Evolutionary conservation across 1,140 invertebrate genomes (phyloP), one percentile per base, ranked within the genome.

Genomic region (Alviniconcha marisindica): DNA sequence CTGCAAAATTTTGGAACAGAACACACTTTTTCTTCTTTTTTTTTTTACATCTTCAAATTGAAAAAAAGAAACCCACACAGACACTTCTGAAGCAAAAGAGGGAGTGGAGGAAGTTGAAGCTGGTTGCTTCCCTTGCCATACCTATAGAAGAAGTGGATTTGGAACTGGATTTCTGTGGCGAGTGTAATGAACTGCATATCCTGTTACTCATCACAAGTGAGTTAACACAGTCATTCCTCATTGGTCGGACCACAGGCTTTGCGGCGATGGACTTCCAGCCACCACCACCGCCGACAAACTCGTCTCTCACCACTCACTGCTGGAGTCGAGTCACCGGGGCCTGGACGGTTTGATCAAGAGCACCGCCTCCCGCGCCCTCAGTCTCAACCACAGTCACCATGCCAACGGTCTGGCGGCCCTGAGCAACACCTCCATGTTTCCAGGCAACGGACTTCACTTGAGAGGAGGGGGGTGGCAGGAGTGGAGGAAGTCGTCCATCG

Each of bases 401-500:
- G 15, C 56, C 60, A 66, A 69, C 15, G 69, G 38, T n/a, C 33
- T 80, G n/a, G 36, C n/a, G 14, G 33, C 56, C 28, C 78, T 38
- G 21, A 76, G 73, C 73, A 76, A 76, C 38, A n/a, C 33, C 40
- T 38, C 40, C 12, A n/a, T 44, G 36, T 40, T 38, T 31, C 14
- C 36, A 15, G 38, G 31, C 77, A 60, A n/a, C n/a, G 36, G 28
- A 2, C 31, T 42, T 1, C 7, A 18, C 3, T 4, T 2, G 2
- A 44, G 1, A 5, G 54, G 24, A 42, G 4, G 3, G 4, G 4
- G 3, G 4, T 1, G 78, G 38, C 28, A 44, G 36, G 77, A 69
- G n/a, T 42, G 42, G 36, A 71, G 84, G n/a, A 83, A 81, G 40
- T 1, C 60, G 33, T 87, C 86, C 5, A n/a, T 77, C 12, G 86